A percentile compares a stretch with the other conserved stretches of the same genome.
These are phyloP conservation scores for Rostratula benghalensis DNA, from an alignment of 2,113 vertebrate genomes.

Conservation along the genomic window DNA sequence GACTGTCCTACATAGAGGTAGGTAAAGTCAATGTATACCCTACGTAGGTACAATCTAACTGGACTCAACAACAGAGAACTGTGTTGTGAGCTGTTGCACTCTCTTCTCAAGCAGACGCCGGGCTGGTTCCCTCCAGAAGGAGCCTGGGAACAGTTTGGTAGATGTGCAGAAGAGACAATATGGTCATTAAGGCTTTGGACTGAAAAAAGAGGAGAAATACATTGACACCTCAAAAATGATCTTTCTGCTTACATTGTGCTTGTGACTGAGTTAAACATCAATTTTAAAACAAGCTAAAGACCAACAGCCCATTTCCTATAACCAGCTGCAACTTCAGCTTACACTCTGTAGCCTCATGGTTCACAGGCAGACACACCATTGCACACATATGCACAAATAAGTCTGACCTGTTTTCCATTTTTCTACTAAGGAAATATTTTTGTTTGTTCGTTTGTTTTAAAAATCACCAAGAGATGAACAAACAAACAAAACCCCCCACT, in stretches of 20 bases:
- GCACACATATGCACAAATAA: background rate
- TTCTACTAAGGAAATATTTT: background rate
- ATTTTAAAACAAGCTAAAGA: background rate
- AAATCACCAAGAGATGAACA: background rate
- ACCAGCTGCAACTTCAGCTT: background rate
- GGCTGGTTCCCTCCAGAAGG: background rate
- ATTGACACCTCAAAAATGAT: background rate
- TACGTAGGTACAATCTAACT: background rate
- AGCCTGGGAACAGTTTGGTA: background rate
- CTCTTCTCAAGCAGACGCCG: background rate
- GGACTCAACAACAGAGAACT: rapidly evolving
- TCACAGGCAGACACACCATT: background rate
- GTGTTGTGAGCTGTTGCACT: background rate
- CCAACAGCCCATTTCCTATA: background rate
- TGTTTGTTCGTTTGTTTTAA: background rate
- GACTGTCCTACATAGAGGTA: background rate
- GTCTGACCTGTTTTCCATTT: background rate
- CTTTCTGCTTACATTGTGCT: background rate
- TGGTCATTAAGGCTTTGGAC: background rate
- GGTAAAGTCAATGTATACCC: background rate
- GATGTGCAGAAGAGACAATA: background rate
- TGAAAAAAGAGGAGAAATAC: background rate
- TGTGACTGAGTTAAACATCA: background rate
- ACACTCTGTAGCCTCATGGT: background rate
- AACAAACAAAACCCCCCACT: background rate